These are phyloP conservation scores for Eospalax fontanierii DNA, from an alignment of 2,797 vertebrate species.

Conservation along the genomic window DNA sequence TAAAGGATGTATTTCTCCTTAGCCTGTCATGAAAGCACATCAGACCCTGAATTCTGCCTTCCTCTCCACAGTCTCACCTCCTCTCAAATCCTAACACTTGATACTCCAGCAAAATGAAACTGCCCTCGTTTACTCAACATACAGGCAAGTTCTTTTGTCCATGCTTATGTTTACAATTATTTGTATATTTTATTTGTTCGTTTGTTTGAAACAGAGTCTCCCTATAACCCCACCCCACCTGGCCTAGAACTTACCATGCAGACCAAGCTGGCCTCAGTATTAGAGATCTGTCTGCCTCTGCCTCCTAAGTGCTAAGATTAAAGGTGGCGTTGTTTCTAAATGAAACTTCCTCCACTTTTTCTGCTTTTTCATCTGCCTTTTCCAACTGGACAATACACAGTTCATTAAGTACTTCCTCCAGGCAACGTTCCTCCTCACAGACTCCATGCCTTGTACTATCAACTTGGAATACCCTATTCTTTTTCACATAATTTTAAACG, in stretches of 20 bases:
- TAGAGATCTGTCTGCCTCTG: too few species aligned
- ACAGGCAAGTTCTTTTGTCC: neutral
- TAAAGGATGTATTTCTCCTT: too few species aligned
- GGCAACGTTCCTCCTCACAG: neutral
- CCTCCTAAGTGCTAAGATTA: too few species aligned
- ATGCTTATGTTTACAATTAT: too few species aligned
- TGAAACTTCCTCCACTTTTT: neutral
- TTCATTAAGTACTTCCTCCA: neutral
- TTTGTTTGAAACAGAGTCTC: too few species aligned
- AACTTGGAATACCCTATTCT: neutral
- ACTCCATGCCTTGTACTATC: neutral
- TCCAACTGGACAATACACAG: neutral
- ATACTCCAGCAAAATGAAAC: conserved; percentile 13
- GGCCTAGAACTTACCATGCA: too few species aligned
- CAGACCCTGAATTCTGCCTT: neutral
- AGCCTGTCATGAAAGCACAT: neutral
- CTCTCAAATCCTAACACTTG: neutral
- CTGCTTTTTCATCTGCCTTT: neutral
- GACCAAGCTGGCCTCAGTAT: too few species aligned
- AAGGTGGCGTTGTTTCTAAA: neutral
- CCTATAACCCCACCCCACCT: too few species aligned
- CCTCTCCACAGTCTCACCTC: neutral
- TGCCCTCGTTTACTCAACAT: neutral
- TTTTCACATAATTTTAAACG: neutral
- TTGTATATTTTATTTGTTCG: too few species aligned